A percentile compares a stretch with the other conserved stretches of the same genome.
Evolutionary conservation across 2,797 vertebrate species (phyloP).

Genomic region (Tadarida brasiliensis): DNA sequence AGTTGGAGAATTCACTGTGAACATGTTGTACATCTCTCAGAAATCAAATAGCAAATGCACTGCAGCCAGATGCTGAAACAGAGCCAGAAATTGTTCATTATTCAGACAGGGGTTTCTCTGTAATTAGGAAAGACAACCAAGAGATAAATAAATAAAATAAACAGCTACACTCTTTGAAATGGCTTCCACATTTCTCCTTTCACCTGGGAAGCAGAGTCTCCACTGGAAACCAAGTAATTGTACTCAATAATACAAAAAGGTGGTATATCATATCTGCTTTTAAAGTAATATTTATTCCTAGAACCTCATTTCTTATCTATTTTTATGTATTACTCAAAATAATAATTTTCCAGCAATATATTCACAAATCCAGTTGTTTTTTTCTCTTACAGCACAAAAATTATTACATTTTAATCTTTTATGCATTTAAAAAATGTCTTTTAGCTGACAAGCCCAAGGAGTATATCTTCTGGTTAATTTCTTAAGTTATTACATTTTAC

Average conservation of each 20-base stretch:
- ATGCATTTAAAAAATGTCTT: not conserved
- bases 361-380: conserved; percentile 9
- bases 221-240: not conserved
- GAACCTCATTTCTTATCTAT: conserved; percentile 35
- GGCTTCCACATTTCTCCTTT: conserved; percentile 41
- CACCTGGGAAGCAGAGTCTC: not conserved
- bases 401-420: conserved; percentile 11
- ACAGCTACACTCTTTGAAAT: conserved; percentile 67
- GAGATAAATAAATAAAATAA: conserved; percentile 87
- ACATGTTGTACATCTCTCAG: conserved; percentile 93
- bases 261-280: not conserved
- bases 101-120: conserved; percentile 89
- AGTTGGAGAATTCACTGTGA: conserved; percentile 94
- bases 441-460: not conserved
- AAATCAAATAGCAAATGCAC: conserved; percentile 92
- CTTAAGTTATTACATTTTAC: conserved; percentile 32
- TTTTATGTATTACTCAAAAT: conserved; percentile 38
- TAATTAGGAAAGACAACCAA: conserved; percentile 89
- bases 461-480: conserved; percentile 30
- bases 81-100: conserved; percentile 90
- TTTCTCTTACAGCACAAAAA: not conserved
- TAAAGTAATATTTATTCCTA: conserved; percentile 20
- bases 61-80: conserved; percentile 90
- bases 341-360: conserved; percentile 38
- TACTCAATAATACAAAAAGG: not conserved